Evolutionary conservation across 64 coral and sea anemone genomes (phyloP), one percentile per base, ranked within the genome.

Genomic region (Pocillopora verrucosa): DNA sequence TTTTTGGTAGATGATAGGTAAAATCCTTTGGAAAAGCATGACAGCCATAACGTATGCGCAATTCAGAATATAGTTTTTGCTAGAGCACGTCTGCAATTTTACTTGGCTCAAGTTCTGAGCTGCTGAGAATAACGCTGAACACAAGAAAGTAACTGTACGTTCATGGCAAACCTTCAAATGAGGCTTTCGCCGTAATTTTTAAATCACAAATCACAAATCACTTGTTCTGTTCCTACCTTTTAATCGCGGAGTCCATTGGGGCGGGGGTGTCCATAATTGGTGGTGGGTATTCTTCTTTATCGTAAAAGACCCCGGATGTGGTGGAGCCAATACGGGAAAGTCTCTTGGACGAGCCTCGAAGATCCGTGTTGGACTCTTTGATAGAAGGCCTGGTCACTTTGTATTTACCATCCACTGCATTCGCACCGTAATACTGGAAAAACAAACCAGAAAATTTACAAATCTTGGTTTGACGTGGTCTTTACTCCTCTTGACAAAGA

Each of bases 341-440:
- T 17, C 95, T 90, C 64, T 96, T 96, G 13, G 95, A 96, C 12
- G 95, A 96, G 9, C 95, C 95, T 64, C 89, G 78, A 9, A 96
- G 61, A 62, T 96, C 95, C 20, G 84, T 62, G 26, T 90, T 96
- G 41, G 95, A 96, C 69, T 96, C 95, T 73, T 96, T 96, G 59
- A 88, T 91, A 45, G 95, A 96, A 58, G 95, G 95, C 6, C 95
- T 84, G 7, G 91, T 93, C n/a, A 96, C 95, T 16, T 88, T 93
- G 84, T 93, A 96, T 62, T 96, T 96, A 4, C 91, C 95, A 13
- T 96, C 95, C 45, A 92, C 91, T 20, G 92, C 88, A 57, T 68
- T 65, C 30, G 91, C 64, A 51, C 91, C 88, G 87, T 93, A 96
- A 84, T 96, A 96, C 95, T 96, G 35, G n/a, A 59, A 83, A 65